Percentiles rank a stretch among this genome's conserved stretches.
phyloP scores from a whole-genome alignment of 2,797 vertebrate species.

The Pangasius larnaudii region DNA sequence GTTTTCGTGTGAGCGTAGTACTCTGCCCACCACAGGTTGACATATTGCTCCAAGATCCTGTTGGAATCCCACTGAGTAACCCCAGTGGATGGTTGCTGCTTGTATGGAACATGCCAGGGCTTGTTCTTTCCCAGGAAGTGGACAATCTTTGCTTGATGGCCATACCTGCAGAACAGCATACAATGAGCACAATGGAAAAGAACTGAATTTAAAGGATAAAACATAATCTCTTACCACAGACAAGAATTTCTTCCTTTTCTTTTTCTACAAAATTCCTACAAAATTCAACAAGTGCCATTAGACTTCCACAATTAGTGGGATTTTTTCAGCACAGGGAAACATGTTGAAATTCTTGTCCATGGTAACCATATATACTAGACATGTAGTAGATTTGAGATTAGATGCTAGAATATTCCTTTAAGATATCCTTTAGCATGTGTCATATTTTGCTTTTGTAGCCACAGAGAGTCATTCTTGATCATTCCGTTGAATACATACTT shows the following conservation, averaged over 20 bases:
- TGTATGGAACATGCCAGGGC: constrained; percentile 77
- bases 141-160: constrained; percentile 80
- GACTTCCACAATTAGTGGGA: not conserved
- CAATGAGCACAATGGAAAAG: not conserved
- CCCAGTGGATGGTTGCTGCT: constrained; percentile 60
- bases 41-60: constrained; percentile 66
- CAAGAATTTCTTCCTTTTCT: not conserved
- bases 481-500: constrained; percentile 73
- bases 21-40: constrained; percentile 83
- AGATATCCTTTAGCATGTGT: not conserved
- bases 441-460: not conserved
- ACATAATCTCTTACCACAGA: not conserved
- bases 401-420: not conserved
- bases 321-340: not conserved
- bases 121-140: constrained; percentile 83
- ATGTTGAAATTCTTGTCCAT: not conserved
- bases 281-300: not conserved
- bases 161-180: constrained; percentile 72
- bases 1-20: constrained; percentile 65
- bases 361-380: not conserved
- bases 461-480: not conserved
- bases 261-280: not conserved
- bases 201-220: not conserved
- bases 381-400: too few relatives aligned
- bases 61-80: constrained; percentile 54